Percentiles rank a stretch among this genome's conserved stretches.
Evolutionary conservation across 2,113 vertebrate genomes (phyloP).

Genomic region (Archilochus colubris): DNA sequence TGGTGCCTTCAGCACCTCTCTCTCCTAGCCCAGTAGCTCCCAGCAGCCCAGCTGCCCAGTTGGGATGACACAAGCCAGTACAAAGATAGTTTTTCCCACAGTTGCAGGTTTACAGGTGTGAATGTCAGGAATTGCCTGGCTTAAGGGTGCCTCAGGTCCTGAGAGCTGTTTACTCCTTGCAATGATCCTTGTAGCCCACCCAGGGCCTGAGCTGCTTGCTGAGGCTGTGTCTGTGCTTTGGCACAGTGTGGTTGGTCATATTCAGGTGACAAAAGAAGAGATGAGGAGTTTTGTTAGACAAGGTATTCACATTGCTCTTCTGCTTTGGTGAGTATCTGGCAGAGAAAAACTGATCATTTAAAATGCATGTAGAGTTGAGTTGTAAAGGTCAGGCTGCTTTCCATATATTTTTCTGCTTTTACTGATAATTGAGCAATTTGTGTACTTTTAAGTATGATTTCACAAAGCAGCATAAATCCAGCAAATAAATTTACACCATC

Average conservation of each 20-base stretch:
- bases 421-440: neutral
- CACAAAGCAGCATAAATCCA: neutral
- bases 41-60: neutral
- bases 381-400: neutral
- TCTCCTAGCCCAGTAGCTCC: neutral
- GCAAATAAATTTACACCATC: neutral
- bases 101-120: neutral
- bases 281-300: neutral
- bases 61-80: neutral
- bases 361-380: neutral
- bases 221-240: neutral
- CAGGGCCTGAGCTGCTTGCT: neutral
- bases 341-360: neutral
- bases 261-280: neutral
- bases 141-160: neutral
- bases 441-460: neutral
- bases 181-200: neutral
- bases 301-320: neutral
- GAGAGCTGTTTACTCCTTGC: neutral
- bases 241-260: fast-evolving
- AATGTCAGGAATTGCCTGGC: neutral
- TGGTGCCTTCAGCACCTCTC: neutral
- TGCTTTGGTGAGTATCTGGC: neutral
- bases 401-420: neutral
- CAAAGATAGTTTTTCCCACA: neutral